Conservation (phyloP, 2,113 vertebrate genomes). For the Lutjanus erythropterus region DNA sequence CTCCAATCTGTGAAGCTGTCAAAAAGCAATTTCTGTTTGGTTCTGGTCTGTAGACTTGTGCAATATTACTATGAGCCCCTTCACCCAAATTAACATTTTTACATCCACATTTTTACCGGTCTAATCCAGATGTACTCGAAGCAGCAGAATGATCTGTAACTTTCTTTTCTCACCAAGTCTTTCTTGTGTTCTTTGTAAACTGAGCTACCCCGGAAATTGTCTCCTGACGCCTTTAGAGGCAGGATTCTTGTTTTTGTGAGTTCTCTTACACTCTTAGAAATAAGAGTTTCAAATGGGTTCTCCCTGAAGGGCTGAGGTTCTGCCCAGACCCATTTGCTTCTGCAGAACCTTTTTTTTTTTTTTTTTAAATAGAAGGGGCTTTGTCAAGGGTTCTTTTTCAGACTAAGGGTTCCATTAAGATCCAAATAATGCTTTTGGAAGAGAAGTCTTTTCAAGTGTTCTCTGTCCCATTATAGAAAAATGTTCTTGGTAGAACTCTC, state of each 20-base stretch:
- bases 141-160: not conserved
- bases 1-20: slow-evolving; percentile 32
- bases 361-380: no score
- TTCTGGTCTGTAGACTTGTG: not conserved
- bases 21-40: not conserved
- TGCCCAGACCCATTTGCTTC: no score
- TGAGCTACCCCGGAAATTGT: not conserved
- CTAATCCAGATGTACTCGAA: not conserved
- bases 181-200: not conserved
- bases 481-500: no score
- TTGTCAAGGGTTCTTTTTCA: no score
- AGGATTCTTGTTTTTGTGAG: not conserved
- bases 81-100: slow-evolving; percentile 14
- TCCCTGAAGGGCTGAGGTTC: no score
- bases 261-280: no score
- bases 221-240: not conserved
- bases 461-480: no score
- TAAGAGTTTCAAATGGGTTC: no score
- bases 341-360: no score
- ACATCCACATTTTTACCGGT: not conserved
- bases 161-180: slow-evolving; percentile 5
- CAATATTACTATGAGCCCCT: slow-evolving; percentile 8
- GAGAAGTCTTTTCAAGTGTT: no score
- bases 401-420: no score
- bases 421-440: no score